Percentiles rank a stretch among this genome's conserved stretches.
These are phyloP conservation scores for Psylliodes chrysocephalus DNA, from an alignment of 2,888 invertebrate genomes.

Conservation along the genomic window DNA sequence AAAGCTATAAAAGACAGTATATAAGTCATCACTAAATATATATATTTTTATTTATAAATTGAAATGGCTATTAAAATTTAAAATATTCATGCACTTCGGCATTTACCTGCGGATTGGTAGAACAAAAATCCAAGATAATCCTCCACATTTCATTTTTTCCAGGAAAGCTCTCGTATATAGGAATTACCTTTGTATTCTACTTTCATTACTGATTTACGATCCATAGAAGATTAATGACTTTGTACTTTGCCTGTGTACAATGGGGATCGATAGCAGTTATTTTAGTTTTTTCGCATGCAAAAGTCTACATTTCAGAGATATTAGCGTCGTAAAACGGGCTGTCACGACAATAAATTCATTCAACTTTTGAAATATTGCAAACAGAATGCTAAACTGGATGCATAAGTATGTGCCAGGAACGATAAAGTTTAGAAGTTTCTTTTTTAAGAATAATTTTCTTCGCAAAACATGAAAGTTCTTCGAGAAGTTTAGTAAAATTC, in stretches of 20 bases:
- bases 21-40: no score
- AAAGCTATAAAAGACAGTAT: no score
- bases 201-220: constrained; percentile 4
- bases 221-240: constrained; percentile 7
- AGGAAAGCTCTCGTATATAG: neutral
- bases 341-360: constrained; percentile 2
- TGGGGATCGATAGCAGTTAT: neutral
- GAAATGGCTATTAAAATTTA: no score
- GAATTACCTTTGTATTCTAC: constrained; percentile 7
- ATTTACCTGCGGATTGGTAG: neutral
- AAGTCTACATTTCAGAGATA: constrained; percentile 3
- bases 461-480: no score
- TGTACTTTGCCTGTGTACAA: neutral
- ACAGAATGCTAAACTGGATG: neutral
- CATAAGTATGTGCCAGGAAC: neutral
- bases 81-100: neutral
- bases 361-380: neutral
- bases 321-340: neutral
- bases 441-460: no score
- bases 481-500: no score
- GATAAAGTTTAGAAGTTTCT: neutral
- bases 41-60: no score
- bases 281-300: constrained; percentile 4
- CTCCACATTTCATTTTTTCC: constrained; percentile 3
- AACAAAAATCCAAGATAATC: constrained; percentile 10